These are phyloP conservation scores for Drosophila infuscata DNA, from an alignment of 2,888 invertebrate species.

Conservation along the genomic window DNA sequence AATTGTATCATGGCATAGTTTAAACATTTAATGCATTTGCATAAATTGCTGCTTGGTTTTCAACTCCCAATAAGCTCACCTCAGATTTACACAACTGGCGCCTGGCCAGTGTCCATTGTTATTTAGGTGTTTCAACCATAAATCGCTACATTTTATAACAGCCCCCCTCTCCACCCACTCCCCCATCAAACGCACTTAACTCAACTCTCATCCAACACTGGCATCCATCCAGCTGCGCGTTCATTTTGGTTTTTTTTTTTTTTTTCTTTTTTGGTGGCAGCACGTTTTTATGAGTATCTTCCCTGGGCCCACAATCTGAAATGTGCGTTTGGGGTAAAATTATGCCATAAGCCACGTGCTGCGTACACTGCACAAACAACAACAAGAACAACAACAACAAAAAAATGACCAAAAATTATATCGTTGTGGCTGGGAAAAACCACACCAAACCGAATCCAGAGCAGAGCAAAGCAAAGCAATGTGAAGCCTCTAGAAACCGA, in stretches of 20 bases:
- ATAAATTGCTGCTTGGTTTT: neutral
- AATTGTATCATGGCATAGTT: neutral
- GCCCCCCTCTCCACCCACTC: neutral
- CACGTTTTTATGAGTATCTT: constrained; percentile 76
- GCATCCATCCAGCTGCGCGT: constrained; percentile 38
- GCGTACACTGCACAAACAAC: constrained; percentile 33
- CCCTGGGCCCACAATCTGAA: constrained; percentile 53
- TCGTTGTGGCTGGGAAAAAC: constrained; percentile 41
- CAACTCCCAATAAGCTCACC: neutral
- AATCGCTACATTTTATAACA: constrained; percentile 53
- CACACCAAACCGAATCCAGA: constrained; percentile 38
- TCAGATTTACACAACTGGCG: constrained; percentile 10
- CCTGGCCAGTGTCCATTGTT: constrained; percentile 35
- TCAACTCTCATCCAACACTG: constrained; percentile 16
- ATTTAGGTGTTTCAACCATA: constrained; percentile 50
- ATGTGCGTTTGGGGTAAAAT: constrained; percentile 78
- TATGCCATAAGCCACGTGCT: constrained; percentile 76
- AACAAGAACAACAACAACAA: neutral
- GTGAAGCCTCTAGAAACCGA: constrained; percentile 67
- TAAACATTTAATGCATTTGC: neutral
- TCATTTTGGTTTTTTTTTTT: constrained; percentile 13
- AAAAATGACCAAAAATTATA: constrained; percentile 45
- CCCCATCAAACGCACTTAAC: neutral
- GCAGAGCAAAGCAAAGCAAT: constrained; percentile 50
- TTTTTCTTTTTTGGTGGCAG: constrained; percentile 27